Conservation (phyloP, 2,888 invertebrate genomes). For the Gymnocheta viridis region DNA sequence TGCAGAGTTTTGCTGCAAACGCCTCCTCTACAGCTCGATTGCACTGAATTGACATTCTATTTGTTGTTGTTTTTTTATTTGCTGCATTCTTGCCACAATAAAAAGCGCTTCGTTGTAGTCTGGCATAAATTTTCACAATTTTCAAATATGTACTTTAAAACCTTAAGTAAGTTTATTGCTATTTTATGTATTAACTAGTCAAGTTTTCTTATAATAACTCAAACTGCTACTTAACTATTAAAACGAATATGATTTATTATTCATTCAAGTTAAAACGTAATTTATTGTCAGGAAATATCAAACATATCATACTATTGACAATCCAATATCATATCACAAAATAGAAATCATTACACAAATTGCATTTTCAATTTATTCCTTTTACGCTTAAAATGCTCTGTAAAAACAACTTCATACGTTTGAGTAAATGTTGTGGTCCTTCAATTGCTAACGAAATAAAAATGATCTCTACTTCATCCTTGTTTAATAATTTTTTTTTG, state of each 20-base stretch:
- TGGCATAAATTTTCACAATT: too few species aligned
- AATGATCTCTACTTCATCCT: neutral
- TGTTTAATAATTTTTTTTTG: neutral
- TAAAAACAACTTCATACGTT: neutral
- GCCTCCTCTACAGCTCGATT: too few species aligned
- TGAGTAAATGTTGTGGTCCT: neutral
- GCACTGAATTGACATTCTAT: too few species aligned
- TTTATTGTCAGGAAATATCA: slow-evolving; percentile 53
- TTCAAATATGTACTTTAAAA: too few species aligned
- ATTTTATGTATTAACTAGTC: neutral
- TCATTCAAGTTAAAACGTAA: slow-evolving; percentile 14
- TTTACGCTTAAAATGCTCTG: slow-evolving; percentile 10
- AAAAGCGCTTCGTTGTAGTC: too few species aligned
- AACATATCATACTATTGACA: slow-evolving; percentile 48
- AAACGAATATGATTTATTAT: neutral
- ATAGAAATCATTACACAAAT: slow-evolving; percentile 44
- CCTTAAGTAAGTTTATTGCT: neutral
- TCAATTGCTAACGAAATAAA: neutral
- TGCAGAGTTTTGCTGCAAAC: too few species aligned
- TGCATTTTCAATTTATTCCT: slow-evolving; percentile 45
- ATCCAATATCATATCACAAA: slow-evolving; percentile 36
- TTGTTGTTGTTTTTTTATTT: too few species aligned
- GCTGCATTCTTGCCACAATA: too few species aligned
- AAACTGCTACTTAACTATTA: neutral
- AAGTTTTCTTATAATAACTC: neutral